Evolutionary conservation across 2,797 vertebrate genomes (phyloP), one percentile per base, ranked within the genome.

Genomic region (Periophthalmus magnuspinnatus): DNA sequence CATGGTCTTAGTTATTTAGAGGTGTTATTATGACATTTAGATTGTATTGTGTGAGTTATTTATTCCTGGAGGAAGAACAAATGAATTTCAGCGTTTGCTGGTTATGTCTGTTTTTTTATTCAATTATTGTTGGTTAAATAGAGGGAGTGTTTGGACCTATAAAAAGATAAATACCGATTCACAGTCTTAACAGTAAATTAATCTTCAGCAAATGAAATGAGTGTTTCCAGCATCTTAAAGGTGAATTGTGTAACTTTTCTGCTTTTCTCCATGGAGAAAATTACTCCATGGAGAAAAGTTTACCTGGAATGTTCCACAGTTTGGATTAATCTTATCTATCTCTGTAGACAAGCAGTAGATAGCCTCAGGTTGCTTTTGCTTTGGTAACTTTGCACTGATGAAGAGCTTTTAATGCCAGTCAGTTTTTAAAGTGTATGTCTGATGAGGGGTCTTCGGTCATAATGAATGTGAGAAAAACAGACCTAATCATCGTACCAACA

Each of bases 91-190:
- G 33, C 2, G 16, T 22, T 56, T 24, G 21, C 68, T 73, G 66
- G 61, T 67, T 45, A 48, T 60, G 36, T 64, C 19, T 55, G 61
- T 63, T 6, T 61, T n/a, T 9, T n/a, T n/a, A 5, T 65, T 65
- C 16, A 3, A 5, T 50, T 13, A 22, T 22, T 3, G 16, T 54
- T 6, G 17, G 11, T 54, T n/a, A 33, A n/a, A 63, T 48, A 63
- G n/a, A 60, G 55, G 67, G 75, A 78, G 70, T 64, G 77, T 74
- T 78, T 77, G 76, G 85, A 85, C 75, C 83, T 85, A 55, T 17
- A 19, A 66, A 10, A 58, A 41, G 47, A 45, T 14, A 45, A 14
- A 45, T 41, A 41, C 38, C 13, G 4, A 14, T 41, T 45, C 11
- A 5, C 14, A 45, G 41, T 45, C 41, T 45, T 45, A 45, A 45